Base-by-base conservation (phyloP, 1,140 invertebrate species). In the Nephotettix cincticeps region DNA sequence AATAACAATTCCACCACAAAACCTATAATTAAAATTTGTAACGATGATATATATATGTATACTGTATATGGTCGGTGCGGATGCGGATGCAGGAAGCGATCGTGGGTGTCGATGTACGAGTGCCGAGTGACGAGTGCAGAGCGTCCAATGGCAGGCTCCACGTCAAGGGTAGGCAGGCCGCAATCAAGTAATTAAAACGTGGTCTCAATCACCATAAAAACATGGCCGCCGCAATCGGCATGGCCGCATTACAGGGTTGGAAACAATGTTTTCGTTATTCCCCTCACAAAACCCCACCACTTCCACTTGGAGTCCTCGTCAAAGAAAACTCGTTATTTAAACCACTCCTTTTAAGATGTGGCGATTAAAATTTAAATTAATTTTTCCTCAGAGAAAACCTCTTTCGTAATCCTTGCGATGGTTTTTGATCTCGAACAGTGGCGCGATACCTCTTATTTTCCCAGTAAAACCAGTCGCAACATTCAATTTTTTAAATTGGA, bases 201-300 rank as follows among this genome's bases (percentile, higher is more conserved):
- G 36, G 36, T 61, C 56, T 14, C 56, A 61, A 61, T 61, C 56
- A 61, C 6, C 56, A 61, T 61, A 61, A 61, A 61, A 61, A 61
- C 56, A 61, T 61, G 56, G 56, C 56, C 56, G 47, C n/a, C 47
- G 56, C 21, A 61, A 14, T 61, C 56, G 25, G 13, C 56, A 61
- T 61, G 56, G 56, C 56, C 47, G 47, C 47, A 19, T 19, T 51
- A 51, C 14, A 21, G 47, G 47, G 47, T 51, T 40, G 47, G 47
- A 6, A 51, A 51, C 47, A 51, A 19, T 51, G 47, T 51, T 4
- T 51, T 4, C 47, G 21, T 51, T 51, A 9, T n/a, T n/a, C 47
- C 21, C 47, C 19, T 51, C 21, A 51, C 21, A 4, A 51, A 51
- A 40, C 36, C 6, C 36, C 36, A 40, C 6, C 36, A 40, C 17